Evolutionary conservation across 2,888 invertebrate genomes (phyloP).

Genomic region (Drosophila mulleri): DNA sequence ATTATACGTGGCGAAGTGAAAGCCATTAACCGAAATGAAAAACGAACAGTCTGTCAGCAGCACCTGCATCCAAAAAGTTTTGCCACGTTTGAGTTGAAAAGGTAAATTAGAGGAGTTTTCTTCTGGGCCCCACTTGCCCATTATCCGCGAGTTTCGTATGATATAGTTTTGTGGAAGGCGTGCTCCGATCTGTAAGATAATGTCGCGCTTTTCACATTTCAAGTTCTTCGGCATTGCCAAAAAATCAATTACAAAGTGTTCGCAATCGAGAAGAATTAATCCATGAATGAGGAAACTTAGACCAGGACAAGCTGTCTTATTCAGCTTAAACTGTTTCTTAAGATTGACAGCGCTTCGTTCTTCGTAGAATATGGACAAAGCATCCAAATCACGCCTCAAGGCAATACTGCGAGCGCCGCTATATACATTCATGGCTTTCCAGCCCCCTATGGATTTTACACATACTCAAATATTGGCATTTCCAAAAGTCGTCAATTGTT

Average conservation of each 20-base stretch:
- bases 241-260: constrained; percentile 65
- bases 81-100: constrained; percentile 75
- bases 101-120: constrained; percentile 87
- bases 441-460: constrained; percentile 10
- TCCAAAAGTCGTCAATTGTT: neutral
- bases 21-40: constrained; percentile 89
- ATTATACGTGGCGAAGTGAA: constrained; percentile 89
- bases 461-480: constrained; percentile 29
- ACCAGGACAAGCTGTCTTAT: constrained; percentile 49
- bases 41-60: constrained; percentile 87
- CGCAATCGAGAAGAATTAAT: constrained; percentile 52
- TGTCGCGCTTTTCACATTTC: constrained; percentile 83
- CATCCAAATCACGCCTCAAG: constrained; percentile 52
- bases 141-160: constrained; percentile 89
- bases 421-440: constrained; percentile 50
- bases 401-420: constrained; percentile 50
- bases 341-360: constrained; percentile 40
- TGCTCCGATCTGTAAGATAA: constrained; percentile 91
- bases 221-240: constrained; percentile 7
- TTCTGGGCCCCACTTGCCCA: constrained; percentile 90
- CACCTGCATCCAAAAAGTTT: constrained; percentile 86
- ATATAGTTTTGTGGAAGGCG: constrained; percentile 90
- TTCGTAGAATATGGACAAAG: constrained; percentile 62
- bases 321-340: constrained; percentile 36
- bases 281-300: constrained; percentile 62